phyloP scores from a whole-genome alignment of 2,113 vertebrate species.

The Laticauda colubrina region DNA sequence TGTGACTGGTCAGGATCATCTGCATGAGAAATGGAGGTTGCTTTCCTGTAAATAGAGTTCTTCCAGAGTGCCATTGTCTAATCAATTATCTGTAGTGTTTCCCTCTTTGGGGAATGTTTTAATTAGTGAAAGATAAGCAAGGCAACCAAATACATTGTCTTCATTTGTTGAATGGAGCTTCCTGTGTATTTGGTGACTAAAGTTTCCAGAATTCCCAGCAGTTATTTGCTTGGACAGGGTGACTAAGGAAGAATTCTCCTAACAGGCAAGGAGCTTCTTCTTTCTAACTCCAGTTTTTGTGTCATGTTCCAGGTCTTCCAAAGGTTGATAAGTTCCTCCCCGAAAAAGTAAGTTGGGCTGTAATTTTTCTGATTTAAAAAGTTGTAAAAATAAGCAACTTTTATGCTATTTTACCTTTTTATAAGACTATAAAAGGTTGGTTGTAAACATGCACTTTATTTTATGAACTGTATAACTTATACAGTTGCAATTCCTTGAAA shows the following conservation, averaged over 20 bases:
- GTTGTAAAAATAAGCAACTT: slow-evolving; percentile 3
- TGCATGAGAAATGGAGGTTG: slow-evolving; percentile 23
- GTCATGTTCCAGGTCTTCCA: slow-evolving; percentile 33
- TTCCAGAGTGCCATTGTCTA: slow-evolving; percentile 28
- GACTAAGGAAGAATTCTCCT: slow-evolving; percentile 22
- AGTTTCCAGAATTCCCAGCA: background rate
- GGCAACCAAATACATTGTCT: background rate
- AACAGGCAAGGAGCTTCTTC: slow-evolving; percentile 18
- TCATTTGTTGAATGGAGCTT: slow-evolving; percentile 1
- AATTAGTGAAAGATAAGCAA: background rate
- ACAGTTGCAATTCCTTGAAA: background rate
- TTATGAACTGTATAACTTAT: background rate
- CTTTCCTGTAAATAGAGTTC: slow-evolving; percentile 20
- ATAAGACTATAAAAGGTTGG: background rate
- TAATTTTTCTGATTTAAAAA: slow-evolving; percentile 26
- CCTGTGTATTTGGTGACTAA: slow-evolving; percentile 11
- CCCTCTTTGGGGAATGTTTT: background rate
- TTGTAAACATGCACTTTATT: background rate
- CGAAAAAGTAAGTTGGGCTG: slow-evolving; percentile 31
- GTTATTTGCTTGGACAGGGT: background rate
- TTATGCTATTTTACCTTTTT: slow-evolving; percentile 1
- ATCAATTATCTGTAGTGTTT: background rate
- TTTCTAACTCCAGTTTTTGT: slow-evolving; percentile 27
- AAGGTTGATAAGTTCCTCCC: slow-evolving; percentile 34
- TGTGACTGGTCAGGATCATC: background rate